phyloP scores from a whole-genome alignment of 2,797 vertebrate genomes.

The Poliocrania exsul region DNA sequence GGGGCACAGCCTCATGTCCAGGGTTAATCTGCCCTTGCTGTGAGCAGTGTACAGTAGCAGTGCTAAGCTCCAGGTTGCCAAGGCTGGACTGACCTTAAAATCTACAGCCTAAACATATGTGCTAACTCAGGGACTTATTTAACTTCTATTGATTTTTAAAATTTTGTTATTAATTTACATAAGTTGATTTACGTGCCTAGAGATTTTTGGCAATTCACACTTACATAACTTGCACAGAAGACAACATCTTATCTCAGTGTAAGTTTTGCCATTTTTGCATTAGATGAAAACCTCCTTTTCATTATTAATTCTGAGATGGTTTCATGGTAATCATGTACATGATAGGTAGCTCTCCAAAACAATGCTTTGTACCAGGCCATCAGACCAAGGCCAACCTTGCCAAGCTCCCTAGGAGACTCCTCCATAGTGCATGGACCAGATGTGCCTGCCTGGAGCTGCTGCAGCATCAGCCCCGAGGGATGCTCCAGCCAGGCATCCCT shows the following conservation, averaged over 20 bases:
- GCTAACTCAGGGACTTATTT: neutral
- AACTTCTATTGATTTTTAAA: neutral
- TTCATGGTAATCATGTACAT: neutral
- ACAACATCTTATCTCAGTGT: neutral
- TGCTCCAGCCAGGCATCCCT: neutral
- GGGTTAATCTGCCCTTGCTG: neutral
- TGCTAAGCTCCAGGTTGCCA: neutral
- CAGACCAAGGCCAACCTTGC: neutral
- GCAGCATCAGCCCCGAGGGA: neutral
- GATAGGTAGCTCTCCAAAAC: neutral
- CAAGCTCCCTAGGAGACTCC: neutral
- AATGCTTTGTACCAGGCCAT: neutral
- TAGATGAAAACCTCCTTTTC: neutral
- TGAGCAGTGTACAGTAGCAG: neutral
- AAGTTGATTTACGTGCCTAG: neutral
- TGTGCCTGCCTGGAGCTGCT: neutral
- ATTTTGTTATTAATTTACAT: neutral
- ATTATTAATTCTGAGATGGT: neutral
- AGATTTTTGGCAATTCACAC: neutral
- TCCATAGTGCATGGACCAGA: fast-evolving
- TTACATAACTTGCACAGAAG: neutral
- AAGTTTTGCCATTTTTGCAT: neutral
- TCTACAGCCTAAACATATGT: neutral
- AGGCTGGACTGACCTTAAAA: neutral
- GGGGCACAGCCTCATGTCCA: neutral